These are phyloP conservation scores for Mormyrus proboscirostris DNA, from an alignment of 2,797 vertebrate species.

Conservation along the genomic window DNA sequence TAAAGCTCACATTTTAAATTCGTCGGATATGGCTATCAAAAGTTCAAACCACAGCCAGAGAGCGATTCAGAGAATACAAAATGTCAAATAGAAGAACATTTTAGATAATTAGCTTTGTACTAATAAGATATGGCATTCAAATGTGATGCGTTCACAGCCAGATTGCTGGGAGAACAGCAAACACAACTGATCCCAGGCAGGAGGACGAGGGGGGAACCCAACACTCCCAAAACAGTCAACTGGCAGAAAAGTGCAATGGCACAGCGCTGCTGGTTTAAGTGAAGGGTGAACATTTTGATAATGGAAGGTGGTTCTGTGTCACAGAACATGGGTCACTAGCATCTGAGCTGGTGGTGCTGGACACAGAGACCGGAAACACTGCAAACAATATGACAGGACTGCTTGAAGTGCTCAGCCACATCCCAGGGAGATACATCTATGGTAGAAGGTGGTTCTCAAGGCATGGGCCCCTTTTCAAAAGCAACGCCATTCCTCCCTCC, in stretches of 20 bases:
- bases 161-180: neutral
- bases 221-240: neutral
- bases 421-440: conserved; percentile 22
- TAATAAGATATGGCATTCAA: neutral
- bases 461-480: neutral
- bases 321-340: neutral
- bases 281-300: neutral
- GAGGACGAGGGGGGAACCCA: neutral
- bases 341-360: neutral
- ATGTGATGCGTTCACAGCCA: neutral
- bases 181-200: neutral
- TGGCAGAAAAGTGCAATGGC: neutral
- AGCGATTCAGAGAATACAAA: neutral
- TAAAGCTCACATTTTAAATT: neutral
- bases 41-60: neutral
- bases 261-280: neutral
- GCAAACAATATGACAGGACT: neutral
- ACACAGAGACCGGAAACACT: neutral
- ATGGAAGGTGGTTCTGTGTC: neutral
- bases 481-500: neutral
- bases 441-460: conserved; percentile 19
- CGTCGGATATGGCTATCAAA: neutral
- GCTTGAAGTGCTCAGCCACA: neutral
- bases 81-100: neutral
- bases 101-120: neutral